Evolutionary conservation across 2,888 invertebrate species (phyloP), one percentile per base, ranked within the genome.

Genomic region (Stegophylla sp.): DNA sequence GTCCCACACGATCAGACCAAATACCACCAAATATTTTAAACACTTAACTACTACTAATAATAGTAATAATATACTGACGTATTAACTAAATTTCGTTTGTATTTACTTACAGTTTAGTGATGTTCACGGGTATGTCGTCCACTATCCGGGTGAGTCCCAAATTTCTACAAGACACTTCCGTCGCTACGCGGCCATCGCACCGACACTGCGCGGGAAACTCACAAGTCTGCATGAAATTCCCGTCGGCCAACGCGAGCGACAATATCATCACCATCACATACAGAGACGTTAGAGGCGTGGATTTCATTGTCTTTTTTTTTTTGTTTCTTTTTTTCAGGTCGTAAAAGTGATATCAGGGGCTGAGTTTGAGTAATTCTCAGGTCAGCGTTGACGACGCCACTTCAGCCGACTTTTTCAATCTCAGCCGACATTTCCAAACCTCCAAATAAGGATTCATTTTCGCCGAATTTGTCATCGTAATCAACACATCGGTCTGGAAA

Each of bases 381-480:
- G 77, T 79, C 34, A 79, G 61, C 20, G 77, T 79, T 20, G 77
- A 79, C 4, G 77, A 79, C 9, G 69, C 69, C 67, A 53, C 69
- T 23, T 69, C 48, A 34, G 48, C 61, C 61, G 10, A 43, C 13
- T 79, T 69, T 12, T 48, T 79, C 12, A 61, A 34, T 61, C 69
- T 59, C 3, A 79, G 34, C n/a, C 77, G 77, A 61, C 77, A 79
- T 15, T 79, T 79, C 77, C 77, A 79, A n/a, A 79, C 69, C 28
- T 69, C 77, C 61, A 20, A 59, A 48, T 77, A 61, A 13, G 77
- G 48, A 79, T 69, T 79, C 67, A 67, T 79, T 34, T 75, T 41
- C 17, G 51, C 17, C 23, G 12, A 23, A 75, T 23, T 75, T 7
- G 20, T 74, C 74, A 63, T 73, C 15, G 17, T 34, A 12, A 15